Evolutionary conservation across 2,888 invertebrate genomes (phyloP), one percentile per base, ranked within the genome.

Genomic region (Protula sp.): DNA sequence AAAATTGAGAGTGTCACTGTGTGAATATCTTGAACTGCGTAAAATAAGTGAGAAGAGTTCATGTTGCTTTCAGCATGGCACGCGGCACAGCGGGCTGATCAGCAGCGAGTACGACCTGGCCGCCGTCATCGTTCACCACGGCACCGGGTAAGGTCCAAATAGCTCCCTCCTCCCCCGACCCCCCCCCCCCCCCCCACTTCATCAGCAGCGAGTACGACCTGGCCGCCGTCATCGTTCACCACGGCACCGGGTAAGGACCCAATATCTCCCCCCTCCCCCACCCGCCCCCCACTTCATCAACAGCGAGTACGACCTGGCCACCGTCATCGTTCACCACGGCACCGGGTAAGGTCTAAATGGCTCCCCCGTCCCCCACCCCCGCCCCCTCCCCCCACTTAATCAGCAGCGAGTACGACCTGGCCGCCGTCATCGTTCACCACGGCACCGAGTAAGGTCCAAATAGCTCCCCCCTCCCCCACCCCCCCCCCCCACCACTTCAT

Each of bases 391-490:
- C n/a, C n/a, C n/a, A n/a, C n/a, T n/a, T n/a, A n/a, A n/a, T n/a
- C 60, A 85, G 84, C 76, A 85, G 87, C 72, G 84, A 89, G 22
- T 91, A 89, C 81, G 90, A 91, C 81, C 84, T 90, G 71, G 88
- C 89, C 65, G 89, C 89, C 58, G 88, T 90, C 69, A 88, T 90
- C 71, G 90, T 90, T 58, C 90, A 90, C 78, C 89, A 90, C 76
- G 90, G 90, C 69, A 87, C 88, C 45, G 89, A 89, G 88, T 89
- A 77, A n/a, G n/a, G n/a, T n/a, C n/a, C n/a, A n/a, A n/a, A n/a
- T n/a, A n/a, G n/a, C n/a, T n/a, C n/a, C n/a, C n/a, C n/a, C n/a
- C n/a, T n/a, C n/a, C n/a, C n/a, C n/a, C n/a, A n/a, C n/a, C n/a
- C n/a, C n/a, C n/a, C n/a, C n/a, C n/a, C n/a, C n/a, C n/a, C n/a